Evolutionary conservation across 1,140 invertebrate genomes (phyloP).

Genomic region (Hyphantria cunea): DNA sequence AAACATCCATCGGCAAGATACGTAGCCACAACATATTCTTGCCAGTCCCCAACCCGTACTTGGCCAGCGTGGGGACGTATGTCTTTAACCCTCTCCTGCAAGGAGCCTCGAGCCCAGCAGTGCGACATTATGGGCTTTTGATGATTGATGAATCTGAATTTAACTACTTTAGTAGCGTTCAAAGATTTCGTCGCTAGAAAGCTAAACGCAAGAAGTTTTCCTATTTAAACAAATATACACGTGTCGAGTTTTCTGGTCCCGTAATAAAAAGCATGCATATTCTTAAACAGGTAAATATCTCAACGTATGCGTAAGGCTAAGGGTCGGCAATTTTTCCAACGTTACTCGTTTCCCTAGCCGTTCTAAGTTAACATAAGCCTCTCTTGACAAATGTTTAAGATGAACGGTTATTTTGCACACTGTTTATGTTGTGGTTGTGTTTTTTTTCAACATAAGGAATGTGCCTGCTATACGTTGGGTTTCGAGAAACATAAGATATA

Average conservation of each 20-base stretch:
- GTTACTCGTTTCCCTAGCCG: constrained; percentile 57
- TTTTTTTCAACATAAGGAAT: constrained; percentile 67
- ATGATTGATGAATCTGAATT: no score
- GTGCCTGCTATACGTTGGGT: constrained; percentile 42
- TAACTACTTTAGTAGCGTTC: constrained; percentile 3
- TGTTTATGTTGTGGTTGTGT: constrained; percentile 61
- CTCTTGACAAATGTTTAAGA: constrained; percentile 77
- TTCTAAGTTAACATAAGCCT: constrained; percentile 74
- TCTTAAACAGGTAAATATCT: constrained; percentile 56
- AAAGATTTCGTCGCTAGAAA: constrained; percentile 9
- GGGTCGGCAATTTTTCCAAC: constrained; percentile 54
- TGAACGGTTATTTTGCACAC: constrained; percentile 74
- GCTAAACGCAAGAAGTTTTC: constrained; percentile 11
- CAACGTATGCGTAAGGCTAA: constrained; percentile 41
- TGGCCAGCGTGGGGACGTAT: no score
- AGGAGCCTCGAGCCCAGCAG: no score
- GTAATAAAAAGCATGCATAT: constrained; percentile 38
- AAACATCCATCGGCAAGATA: no score
- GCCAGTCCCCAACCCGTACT: no score
- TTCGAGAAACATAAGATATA: constrained; percentile 55
- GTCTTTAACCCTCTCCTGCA: no score
- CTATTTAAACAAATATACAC: constrained; percentile 25
- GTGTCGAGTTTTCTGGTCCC: constrained; percentile 21
- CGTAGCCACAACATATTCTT: no score
- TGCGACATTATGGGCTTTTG: no score